A percentile compares a stretch with the other conserved stretches of the same genome.
These are phyloP conservation scores for Eulemur albifrons DNA, from an alignment of 2,797 vertebrate genomes.

Conservation along the genomic window DNA sequence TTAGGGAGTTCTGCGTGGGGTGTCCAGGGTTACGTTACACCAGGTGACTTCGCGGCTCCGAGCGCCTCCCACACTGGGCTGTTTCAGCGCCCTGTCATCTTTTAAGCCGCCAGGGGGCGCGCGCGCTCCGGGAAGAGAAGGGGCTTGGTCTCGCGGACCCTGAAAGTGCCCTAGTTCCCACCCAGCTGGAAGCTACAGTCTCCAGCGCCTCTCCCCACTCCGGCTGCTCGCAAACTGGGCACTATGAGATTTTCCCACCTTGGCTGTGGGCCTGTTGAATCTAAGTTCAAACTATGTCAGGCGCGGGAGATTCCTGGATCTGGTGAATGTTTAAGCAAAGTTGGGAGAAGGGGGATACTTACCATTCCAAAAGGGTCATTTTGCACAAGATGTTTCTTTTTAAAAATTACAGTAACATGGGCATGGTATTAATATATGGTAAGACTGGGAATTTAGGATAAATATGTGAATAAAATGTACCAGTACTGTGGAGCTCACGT, in stretches of 20 bases:
- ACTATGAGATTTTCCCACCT: neutral
- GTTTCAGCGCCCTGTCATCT: rapidly evolving
- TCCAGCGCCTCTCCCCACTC: no score
- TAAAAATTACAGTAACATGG: neutral
- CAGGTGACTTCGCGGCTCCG: rapidly evolving
- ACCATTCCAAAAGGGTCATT: neutral
- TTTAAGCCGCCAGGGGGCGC: constrained; percentile 35
- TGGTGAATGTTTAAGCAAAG: neutral
- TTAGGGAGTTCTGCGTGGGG: neutral
- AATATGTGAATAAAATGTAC: neutral
- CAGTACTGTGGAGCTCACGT: neutral
- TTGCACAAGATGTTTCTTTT: neutral
- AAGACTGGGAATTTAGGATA: constrained; percentile 4
- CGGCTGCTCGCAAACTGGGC: neutral
- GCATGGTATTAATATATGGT: neutral
- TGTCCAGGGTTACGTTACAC: neutral
- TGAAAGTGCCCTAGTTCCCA: neutral
- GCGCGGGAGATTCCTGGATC: neutral
- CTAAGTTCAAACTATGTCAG: neutral
- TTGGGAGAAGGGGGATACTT: neutral
- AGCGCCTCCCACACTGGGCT: neutral
- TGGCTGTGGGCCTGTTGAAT: neutral
- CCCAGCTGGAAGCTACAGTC: rapidly evolving
- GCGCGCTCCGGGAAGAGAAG: neutral
- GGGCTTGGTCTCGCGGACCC: rapidly evolving